These are phyloP conservation scores for Lycocorax pyrrhopterus DNA, from an alignment of 2,113 vertebrate species.

Conservation along the genomic window DNA sequence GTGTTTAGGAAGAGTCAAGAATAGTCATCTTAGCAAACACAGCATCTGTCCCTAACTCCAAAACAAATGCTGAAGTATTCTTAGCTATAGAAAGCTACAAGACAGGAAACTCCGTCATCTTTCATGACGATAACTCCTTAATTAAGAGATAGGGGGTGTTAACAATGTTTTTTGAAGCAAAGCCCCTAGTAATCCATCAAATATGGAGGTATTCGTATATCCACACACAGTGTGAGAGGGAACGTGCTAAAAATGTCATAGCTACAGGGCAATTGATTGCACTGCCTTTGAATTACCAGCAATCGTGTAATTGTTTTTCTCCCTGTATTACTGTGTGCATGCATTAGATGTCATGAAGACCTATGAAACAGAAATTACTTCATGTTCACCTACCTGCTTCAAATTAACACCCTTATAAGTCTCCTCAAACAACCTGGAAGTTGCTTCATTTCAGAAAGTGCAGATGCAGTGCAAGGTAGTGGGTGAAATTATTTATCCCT, in stretches of 20 bases:
- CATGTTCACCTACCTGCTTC: background rate
- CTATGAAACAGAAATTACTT: background rate
- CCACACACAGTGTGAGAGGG: rapidly evolving
- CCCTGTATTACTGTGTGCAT: background rate
- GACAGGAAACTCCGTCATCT: background rate
- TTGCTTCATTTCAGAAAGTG: background rate
- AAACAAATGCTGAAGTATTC: background rate
- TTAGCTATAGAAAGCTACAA: background rate
- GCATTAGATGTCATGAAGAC: background rate
- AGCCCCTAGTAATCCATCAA: background rate
- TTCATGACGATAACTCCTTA: background rate
- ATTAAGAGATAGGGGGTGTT: background rate
- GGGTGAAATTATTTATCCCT: background rate
- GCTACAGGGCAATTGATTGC: background rate
- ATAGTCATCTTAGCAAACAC: background rate
- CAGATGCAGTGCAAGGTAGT: background rate
- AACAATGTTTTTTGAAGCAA: background rate
- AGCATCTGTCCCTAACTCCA: background rate
- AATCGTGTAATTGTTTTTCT: background rate
- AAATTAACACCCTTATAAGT: background rate
- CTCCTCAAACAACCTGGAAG: background rate
- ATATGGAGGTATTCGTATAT: background rate
- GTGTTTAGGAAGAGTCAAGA: background rate
- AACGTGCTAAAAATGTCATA: background rate
- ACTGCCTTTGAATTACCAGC: background rate